A percentile compares a stretch with the other conserved stretches of the same genome.
Conservation (phyloP, 2,113 vertebrate genomes). For the Noturus placidus region DNA sequence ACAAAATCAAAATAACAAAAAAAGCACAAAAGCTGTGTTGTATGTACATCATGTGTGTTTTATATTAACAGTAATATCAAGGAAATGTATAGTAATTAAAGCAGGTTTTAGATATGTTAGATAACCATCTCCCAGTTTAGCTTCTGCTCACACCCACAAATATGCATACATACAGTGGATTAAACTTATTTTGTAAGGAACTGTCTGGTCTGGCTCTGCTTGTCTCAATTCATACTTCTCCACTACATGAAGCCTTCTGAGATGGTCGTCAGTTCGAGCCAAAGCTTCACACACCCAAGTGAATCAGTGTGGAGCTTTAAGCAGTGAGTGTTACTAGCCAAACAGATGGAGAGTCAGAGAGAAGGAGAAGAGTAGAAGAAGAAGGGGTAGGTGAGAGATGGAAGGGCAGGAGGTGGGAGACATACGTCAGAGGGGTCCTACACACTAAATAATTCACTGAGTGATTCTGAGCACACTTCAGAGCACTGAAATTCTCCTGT, state of each 20-base stretch:
- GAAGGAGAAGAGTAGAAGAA: not conserved
- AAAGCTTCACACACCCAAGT: not conserved
- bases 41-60: not conserved
- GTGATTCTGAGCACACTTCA: conserved; percentile 71
- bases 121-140: not conserved
- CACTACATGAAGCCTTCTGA: not conserved
- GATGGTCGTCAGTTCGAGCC: not conserved
- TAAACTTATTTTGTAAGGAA: not conserved
- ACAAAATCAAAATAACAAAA: not conserved
- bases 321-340: not conserved
- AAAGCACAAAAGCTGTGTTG: not conserved
- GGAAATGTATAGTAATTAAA: not conserved
- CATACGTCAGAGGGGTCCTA: conserved; percentile 75
- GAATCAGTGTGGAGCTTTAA: conserved; percentile 36
- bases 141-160: not conserved
- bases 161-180: not conserved
- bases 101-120: not conserved
- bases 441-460: conserved; percentile 75
- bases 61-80: not conserved
- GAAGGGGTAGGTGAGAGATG: conserved; percentile 46
- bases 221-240: not conserved
- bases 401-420: conserved; percentile 56
- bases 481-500: conserved; percentile 60
- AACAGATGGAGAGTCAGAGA: not conserved
- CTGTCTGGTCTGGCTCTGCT: not conserved